Conservation (phyloP, 2,888 invertebrate genomes). For the Euclidia mi region DNA sequence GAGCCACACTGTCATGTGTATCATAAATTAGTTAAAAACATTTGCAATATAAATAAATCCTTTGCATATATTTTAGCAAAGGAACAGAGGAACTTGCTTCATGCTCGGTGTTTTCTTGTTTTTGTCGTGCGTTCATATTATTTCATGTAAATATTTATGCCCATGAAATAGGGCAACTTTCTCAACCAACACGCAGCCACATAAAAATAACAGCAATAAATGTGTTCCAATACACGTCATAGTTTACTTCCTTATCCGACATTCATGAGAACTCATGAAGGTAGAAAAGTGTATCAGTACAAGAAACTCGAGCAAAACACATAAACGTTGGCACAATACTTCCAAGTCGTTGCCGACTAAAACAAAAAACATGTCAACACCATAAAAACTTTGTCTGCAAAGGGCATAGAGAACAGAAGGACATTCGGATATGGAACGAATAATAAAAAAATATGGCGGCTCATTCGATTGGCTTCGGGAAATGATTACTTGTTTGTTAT, state of each 20-base stretch:
- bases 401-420: constrained; percentile 20
- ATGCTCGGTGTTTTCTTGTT: too few relatives aligned
- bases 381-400: constrained; percentile 6
- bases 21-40: too few relatives aligned
- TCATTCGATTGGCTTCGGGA: constrained; percentile 55
- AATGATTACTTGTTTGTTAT: constrained; percentile 64
- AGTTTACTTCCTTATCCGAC: constrained; percentile 3
- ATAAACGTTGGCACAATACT: constrained; percentile 6
- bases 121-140: too few relatives aligned
- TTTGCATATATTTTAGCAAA: too few relatives aligned
- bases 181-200: background rate
- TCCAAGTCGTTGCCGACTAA: constrained; percentile 19
- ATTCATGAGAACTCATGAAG: background rate
- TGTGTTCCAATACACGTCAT: background rate
- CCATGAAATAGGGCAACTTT: background rate
- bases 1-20: too few relatives aligned
- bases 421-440: constrained; percentile 17
- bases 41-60: too few relatives aligned
- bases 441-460: constrained; percentile 25
- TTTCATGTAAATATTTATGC: too few relatives aligned
- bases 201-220: background rate
- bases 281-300: background rate
- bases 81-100: too few relatives aligned
- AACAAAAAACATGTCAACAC: constrained; percentile 11
- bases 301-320: background rate